Evolutionary conservation across 2,797 vertebrate species (phyloP), one percentile per base, ranked within the genome.

Genomic region (Aldrovandia affinis): DNA sequence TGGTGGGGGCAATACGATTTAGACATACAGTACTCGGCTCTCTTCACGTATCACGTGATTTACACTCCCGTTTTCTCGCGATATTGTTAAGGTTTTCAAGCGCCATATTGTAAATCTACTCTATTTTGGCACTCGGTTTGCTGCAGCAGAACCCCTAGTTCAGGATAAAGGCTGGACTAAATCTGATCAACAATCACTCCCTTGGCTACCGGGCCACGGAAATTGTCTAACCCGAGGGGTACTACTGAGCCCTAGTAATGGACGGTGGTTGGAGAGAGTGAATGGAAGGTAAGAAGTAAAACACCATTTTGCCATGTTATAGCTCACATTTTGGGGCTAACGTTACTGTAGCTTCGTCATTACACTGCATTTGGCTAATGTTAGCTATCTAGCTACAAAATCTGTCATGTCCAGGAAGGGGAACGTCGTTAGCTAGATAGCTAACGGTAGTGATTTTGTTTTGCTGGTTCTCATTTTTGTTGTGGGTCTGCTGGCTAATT

Each of bases 361-460:
- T 22, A 44, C 73, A 47, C n/a, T 77, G 42, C 25, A 77, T 77
- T 77, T 77, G 4, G 86, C 59, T 91, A 90, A 89, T 89, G 89
- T 91, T 81, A 54, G 80, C 70, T 92, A 95, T 92, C 91, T 93
- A 92, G 92, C 84, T 90, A 86, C 28, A 81, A 83, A 39, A 30
- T 52, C 81, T 89, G 86, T 85, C 84, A 0, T 1, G 61, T 80
- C 92, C 92, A 81, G 33, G 55, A 55, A 36, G 57, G n/a, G 44
- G 44, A 47, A 82, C 81, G 44, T 70, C 10, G 61, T 52, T 30
- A 20, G 39, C n/a, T 30, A 22, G 10, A n/a, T 36, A 18, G 25
- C 80, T 81, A 44, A 59, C 55, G 59, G 10, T 33, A 42, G 15
- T 73, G 33, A n/a, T 75, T 8, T 47, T 77, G 20, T 30, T 55